phyloP scores from a whole-genome alignment of 2,888 invertebrate genomes.

The Acanthosoma haemorrhoidale region DNA sequence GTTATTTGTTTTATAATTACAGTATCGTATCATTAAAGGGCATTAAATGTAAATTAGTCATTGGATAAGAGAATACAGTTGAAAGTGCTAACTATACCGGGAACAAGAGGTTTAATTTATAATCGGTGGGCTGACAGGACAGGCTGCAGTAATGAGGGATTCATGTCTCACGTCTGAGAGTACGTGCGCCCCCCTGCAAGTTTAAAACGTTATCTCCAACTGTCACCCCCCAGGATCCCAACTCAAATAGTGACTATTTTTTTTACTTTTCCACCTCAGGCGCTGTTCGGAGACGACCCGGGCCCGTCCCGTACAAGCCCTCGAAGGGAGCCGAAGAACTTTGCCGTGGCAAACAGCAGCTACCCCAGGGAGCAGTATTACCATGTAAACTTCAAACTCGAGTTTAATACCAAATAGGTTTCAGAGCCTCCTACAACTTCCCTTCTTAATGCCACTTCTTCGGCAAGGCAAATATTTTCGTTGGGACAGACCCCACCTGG shows the following conservation, averaged over 20 bases:
- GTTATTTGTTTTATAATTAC: no score
- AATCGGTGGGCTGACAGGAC: not conserved
- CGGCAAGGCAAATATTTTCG: not conserved
- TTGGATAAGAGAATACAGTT: no score
- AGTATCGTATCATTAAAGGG: no score
- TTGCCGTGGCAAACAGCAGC: not conserved
- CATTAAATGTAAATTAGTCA: no score
- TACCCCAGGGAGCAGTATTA: not conserved
- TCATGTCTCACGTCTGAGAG: not conserved
- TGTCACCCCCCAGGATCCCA: not conserved
- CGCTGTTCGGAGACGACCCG: not conserved
- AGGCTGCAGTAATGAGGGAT: not conserved
- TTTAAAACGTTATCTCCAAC: not conserved
- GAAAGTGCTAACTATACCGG: not conserved
- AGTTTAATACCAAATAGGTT: slow-evolving; percentile 4
- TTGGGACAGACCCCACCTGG: not conserved
- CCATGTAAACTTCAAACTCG: slow-evolving; percentile 10
- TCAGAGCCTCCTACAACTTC: not conserved
- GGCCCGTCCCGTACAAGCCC: not conserved
- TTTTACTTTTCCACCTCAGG: not conserved
- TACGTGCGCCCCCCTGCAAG: not conserved
- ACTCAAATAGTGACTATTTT: not conserved
- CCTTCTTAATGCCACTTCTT: not conserved
- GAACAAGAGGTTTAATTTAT: not conserved
- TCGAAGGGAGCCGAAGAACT: not conserved